phyloP scores from a whole-genome alignment of 1,140 invertebrate species.

The Oryctes rhinoceros region DNA sequence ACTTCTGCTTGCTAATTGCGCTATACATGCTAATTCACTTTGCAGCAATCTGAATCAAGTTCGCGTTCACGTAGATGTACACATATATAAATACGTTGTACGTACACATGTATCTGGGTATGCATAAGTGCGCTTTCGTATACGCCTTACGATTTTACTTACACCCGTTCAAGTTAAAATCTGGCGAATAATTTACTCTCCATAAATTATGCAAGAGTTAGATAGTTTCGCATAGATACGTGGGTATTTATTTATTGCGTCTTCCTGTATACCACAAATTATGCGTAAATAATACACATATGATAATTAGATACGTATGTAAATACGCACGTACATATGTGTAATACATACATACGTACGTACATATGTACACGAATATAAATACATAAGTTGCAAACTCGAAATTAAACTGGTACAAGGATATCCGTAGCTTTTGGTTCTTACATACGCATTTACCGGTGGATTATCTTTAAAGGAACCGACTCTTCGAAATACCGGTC shows the following conservation, averaged over 20 bases:
- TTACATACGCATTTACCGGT: no score
- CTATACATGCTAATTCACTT: slow-evolving; percentile 3
- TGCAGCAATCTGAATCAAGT: neutral
- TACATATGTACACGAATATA: no score
- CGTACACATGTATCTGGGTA: neutral
- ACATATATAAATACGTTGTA: no score
- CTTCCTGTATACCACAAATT: neutral
- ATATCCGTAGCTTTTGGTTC: no score
- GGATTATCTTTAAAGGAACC: no score
- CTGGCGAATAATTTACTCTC: neutral
- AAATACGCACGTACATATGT: no score
- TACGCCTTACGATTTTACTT: neutral
- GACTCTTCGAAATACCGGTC: neutral
- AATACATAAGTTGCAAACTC: no score
- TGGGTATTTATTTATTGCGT: neutral
- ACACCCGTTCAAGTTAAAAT: slow-evolving; percentile 5
- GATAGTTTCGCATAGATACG: neutral
- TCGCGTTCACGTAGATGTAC: neutral
- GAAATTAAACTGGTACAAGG: no score
- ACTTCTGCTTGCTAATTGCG: neutral
- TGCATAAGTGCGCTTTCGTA: neutral
- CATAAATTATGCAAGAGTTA: neutral
- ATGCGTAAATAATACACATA: neutral
- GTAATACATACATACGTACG: no score
- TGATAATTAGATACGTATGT: no score